Evolutionary conservation across 2,113 vertebrate species (phyloP).

Genomic region (Lampris megalopsis): DNA sequence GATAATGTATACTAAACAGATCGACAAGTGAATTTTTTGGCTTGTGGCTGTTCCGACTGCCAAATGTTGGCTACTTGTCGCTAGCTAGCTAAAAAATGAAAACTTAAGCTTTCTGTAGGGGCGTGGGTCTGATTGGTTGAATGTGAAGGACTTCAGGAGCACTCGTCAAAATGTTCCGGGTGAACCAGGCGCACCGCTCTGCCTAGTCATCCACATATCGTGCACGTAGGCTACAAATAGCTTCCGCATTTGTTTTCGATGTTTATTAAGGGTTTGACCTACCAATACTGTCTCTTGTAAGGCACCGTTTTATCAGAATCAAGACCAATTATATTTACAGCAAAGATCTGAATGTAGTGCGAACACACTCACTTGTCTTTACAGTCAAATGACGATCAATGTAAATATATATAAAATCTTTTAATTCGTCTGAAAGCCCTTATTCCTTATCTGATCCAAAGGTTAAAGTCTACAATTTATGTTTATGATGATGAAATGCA

Average conservation of each 20-base stretch:
- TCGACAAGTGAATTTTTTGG: background rate
- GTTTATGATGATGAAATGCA: constrained; percentile 59
- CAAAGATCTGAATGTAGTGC: constrained; percentile 50
- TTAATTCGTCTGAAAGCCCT: constrained; percentile 62
- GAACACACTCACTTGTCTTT: constrained; percentile 15
- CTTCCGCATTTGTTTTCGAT: constrained; percentile 40
- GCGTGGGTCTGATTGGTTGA: constrained; percentile 50
- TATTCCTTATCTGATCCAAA: constrained; percentile 42
- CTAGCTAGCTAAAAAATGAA: constrained; percentile 5
- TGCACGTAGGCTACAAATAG: constrained; percentile 14
- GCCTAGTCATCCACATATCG: background rate
- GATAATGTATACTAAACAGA: too few relatives aligned
- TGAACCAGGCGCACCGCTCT: too few relatives aligned
- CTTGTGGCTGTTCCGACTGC: constrained; percentile 9
- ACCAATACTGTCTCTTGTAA: constrained; percentile 74
- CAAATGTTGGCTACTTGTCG: constrained; percentile 9
- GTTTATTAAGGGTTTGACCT: constrained; percentile 70
- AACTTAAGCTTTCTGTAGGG: background rate
- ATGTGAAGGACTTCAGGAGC: background rate
- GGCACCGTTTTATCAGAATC: constrained; percentile 77
- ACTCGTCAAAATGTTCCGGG: background rate
- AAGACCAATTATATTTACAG: constrained; percentile 71
- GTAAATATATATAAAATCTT: constrained; percentile 51
- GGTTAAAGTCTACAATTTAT: constrained; percentile 25
- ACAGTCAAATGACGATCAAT: constrained; percentile 40